Conservation (phyloP, 2,113 vertebrate species). For the Hucho hucho region DNA sequence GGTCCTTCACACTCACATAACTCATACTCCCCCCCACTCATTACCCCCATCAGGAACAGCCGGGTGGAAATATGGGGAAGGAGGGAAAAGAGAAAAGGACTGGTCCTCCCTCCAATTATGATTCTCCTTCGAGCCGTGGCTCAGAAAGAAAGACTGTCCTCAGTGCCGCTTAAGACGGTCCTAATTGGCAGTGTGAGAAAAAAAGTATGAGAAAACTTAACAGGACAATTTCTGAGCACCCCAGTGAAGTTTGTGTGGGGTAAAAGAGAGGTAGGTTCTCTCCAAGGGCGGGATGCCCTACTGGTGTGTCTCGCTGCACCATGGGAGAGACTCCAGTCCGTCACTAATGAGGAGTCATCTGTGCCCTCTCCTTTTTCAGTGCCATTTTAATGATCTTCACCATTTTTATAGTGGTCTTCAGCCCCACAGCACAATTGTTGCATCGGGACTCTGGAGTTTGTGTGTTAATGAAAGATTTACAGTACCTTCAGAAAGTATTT, state of each 20-base stretch:
- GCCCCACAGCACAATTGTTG: slow-evolving; percentile 16
- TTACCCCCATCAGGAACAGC: background rate
- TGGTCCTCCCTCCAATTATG: slow-evolving; percentile 58
- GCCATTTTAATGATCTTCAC: slow-evolving; percentile 11
- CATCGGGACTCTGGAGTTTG: slow-evolving; percentile 24
- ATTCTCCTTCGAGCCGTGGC: slow-evolving; percentile 36
- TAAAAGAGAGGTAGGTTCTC: slow-evolving; percentile 51
- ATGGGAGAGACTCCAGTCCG: slow-evolving; percentile 18
- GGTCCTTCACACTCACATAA: no score
- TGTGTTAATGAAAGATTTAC: no score
- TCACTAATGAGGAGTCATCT: slow-evolving; percentile 55
- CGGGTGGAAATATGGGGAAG: background rate
- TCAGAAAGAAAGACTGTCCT: slow-evolving; percentile 41
- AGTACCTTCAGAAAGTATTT: no score
- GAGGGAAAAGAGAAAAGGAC: slow-evolving; percentile 21
- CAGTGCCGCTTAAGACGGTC: slow-evolving; percentile 45
- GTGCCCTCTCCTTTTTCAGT: slow-evolving; percentile 47
- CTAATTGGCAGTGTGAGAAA: slow-evolving; percentile 60
- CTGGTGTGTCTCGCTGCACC: slow-evolving; percentile 34
- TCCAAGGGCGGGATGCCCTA: slow-evolving; percentile 19
- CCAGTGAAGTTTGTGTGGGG: slow-evolving; percentile 42
- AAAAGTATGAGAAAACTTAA: slow-evolving; percentile 7
- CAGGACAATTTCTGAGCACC: slow-evolving; percentile 19
- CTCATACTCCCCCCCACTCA: no score
- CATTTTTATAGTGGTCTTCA: no score